Evolutionary conservation across 2,113 vertebrate species (phyloP), one percentile per base, ranked within the genome.

Genomic region (Ginglymostoma cirratum): DNA sequence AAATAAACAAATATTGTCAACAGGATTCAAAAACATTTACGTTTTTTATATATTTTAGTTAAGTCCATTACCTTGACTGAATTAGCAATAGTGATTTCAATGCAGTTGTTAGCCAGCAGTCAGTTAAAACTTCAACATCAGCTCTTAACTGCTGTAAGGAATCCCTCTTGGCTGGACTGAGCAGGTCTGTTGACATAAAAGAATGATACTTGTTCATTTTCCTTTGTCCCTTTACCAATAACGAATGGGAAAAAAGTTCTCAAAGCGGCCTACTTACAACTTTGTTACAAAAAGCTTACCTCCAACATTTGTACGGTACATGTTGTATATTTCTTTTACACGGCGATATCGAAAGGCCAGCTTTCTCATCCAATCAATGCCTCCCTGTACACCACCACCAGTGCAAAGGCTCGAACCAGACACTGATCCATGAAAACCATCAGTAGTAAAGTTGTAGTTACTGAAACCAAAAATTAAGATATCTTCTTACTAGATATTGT

Each of bases 291-390:
- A 42, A 61, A 1, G 85, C 97, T 98, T 97, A 99, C 99, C 98
- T 96, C 98, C 98, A 0, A 99, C 98, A 0, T 99, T 99, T 38
- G 97, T 98, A 96, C 98, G 99, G 97, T 99, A 99, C 65, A 97
- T 98, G 76, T 99, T 99, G 96, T 99, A 99, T 97, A 99, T 98
- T 97, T 99, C 99, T 97, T 98, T 98, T 69, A 99, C 98, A 95
- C 98, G 97, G 55, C 99, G 98, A 97, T 99, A 99, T 34, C 99
- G 98, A 96, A 99, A 99, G 8, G 99, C 99, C 97, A 99, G 96
- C 67, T 99, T 99, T 30, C 99, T 98, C 99, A 99, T 99, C 99
- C 99, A 99, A 97, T 99, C 99, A 96, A 99, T 99, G 0, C 99
- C 99, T 0, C 99, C 99, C 96, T 99, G 99, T 19, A 99, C 99